These are phyloP conservation scores for Morelia viridis DNA, from an alignment of 2,797 vertebrate genomes.

Conservation along the genomic window DNA sequence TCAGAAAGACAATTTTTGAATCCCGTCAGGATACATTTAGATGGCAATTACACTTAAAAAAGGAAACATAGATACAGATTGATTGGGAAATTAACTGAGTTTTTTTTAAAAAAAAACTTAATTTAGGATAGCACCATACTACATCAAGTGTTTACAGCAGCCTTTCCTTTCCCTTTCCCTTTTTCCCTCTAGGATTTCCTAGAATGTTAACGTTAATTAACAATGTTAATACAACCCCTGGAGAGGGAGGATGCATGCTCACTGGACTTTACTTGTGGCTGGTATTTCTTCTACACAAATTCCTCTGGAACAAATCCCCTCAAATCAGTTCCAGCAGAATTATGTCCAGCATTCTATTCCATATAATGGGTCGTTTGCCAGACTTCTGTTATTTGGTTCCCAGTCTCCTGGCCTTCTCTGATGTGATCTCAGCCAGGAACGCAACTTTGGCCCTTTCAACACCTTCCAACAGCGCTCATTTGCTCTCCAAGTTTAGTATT, in stretches of 20 bases:
- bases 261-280: neutral
- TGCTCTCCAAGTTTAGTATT: neutral
- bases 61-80: neutral
- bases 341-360: neutral
- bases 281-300: neutral
- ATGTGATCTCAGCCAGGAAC: neutral
- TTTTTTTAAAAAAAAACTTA: neutral
- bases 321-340: neutral
- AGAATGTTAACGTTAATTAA: neutral
- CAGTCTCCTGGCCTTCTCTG: neutral
- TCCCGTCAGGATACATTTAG: neutral
- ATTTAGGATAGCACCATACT: neutral
- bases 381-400: neutral
- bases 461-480: neutral
- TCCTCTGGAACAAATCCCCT: neutral
- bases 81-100: neutral
- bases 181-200: neutral
- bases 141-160: neutral
- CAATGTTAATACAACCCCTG: neutral
- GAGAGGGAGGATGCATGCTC: neutral
- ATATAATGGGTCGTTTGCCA: neutral
- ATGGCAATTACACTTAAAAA: no score
- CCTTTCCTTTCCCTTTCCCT: no score
- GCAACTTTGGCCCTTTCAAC: neutral
- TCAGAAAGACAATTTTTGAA: neutral